A percentile compares a stretch with the other conserved stretches of the same genome.
phyloP scores from a whole-genome alignment of 2,797 vertebrate species.

The Leptatherina wallacei region DNA sequence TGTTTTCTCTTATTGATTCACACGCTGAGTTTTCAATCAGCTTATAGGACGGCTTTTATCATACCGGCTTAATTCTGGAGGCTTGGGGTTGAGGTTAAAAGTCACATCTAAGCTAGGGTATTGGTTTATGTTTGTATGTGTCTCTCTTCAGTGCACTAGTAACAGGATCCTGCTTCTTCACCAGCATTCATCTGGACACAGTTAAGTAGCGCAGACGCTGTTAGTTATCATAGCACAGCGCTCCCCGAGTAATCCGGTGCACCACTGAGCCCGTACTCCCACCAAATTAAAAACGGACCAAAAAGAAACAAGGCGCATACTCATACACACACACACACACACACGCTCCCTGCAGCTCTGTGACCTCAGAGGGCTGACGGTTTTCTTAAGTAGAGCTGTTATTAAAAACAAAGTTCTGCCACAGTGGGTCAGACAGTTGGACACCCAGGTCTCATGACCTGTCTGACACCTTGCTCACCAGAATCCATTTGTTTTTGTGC shows the following conservation, averaged over 20 bases:
- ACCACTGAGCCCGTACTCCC: conserved; percentile 51
- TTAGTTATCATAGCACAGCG: conserved; percentile 79
- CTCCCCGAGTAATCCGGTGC: conserved; percentile 65
- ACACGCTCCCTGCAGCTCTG: conserved; percentile 17
- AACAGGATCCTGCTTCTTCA: conserved; percentile 71
- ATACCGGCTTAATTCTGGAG: conserved; percentile 61
- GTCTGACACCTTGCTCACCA: conserved; percentile 42
- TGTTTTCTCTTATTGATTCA: conserved; percentile 53
- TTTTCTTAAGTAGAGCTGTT: conserved; percentile 32
- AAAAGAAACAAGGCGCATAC: conserved; percentile 33
- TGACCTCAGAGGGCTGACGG: conserved; percentile 35
- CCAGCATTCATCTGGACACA: conserved; percentile 78
- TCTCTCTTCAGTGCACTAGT: conserved; percentile 49
- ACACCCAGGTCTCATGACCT: conserved; percentile 49
- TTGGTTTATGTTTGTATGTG: conserved; percentile 38
- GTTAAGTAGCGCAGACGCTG: conserved; percentile 74
- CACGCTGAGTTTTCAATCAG: conserved; percentile 74
- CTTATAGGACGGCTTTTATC: conserved; percentile 58
- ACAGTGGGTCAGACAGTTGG: conserved; percentile 12
- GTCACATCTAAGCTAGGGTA: conserved; percentile 53
- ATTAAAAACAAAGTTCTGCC: conserved; percentile 46
- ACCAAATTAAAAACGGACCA: conserved; percentile 69
- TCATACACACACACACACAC: conserved; percentile 11
- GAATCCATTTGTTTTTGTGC: conserved; percentile 12
- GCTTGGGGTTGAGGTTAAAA: conserved; percentile 65